Conservation (phyloP, 1,140 invertebrate genomes). For the Zophobas morio region DNA sequence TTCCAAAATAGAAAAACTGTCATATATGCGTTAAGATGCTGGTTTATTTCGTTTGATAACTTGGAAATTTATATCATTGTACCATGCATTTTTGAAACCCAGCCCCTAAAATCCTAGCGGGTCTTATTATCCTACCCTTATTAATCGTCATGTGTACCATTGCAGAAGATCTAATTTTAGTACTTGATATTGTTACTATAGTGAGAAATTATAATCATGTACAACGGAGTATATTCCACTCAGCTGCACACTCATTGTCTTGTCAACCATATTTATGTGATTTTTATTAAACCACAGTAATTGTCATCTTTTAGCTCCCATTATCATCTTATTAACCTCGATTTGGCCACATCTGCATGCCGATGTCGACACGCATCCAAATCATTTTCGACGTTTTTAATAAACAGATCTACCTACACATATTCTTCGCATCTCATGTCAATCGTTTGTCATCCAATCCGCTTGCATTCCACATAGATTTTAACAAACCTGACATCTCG, state of each 20-base stretch:
- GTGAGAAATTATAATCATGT: no score
- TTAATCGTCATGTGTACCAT: no score
- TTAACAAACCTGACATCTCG: background rate
- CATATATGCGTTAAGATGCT: no score
- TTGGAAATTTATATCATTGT: no score
- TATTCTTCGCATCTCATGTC: conserved; percentile 1
- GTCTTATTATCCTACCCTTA: no score
- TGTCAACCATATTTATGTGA: background rate
- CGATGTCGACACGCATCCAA: conserved; percentile 2
- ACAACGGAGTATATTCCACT: background rate
- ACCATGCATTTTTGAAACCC: no score
- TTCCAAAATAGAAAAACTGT: no score
- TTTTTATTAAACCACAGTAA: background rate
- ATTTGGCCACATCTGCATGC: background rate
- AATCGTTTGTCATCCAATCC: background rate
- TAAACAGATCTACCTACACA: background rate
- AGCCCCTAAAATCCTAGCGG: no score
- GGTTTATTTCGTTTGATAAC: no score
- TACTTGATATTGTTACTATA: no score
- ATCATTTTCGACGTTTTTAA: conserved; percentile 14
- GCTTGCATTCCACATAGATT: background rate
- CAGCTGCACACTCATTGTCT: background rate
- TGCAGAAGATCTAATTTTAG: no score
- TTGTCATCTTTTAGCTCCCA: background rate
- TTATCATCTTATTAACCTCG: conserved; percentile 15